Base-by-base conservation (phyloP, 2,888 invertebrate genomes). In the Apamea sordens region DNA sequence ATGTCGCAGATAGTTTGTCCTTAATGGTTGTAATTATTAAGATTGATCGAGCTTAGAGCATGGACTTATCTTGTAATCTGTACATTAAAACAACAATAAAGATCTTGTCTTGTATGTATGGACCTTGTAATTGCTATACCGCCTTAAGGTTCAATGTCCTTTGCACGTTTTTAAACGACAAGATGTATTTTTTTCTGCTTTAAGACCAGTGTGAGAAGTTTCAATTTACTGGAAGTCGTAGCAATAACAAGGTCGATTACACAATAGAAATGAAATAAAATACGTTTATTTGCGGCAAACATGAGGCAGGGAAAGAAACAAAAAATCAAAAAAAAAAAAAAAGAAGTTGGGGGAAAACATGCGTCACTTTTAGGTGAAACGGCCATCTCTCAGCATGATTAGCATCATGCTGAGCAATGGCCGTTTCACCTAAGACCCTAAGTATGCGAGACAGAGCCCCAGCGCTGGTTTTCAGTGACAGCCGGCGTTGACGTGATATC, bases 21-120 rank as follows among this genome's bases (percentile, higher is more conserved):
- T 61, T 86, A 86, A 77, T 77, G 72, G 82, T 32, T 36, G 77
- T 74, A 47, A 61, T 85, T 72, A 72, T 72, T 72, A 61, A 85
- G 77, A 84, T 82, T 68, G 59, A 77, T 85, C 11, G 32, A 10
- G 50, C 18, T 24, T 0, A 8, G 13, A 59, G 15, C n/a, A 2
- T 44, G n/a, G 13, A 59, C 32, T 50, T 64, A 73, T 70, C 73
- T 73, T 53, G 73, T 79, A 50, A 47, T 28, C 2, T 71, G 68
- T 53, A 32, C 47, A 74, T 63, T 79, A n/a, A 44, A 65, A 50
- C 47, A 61, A 72, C 18, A 64, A 61, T 72, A 56, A 50, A 10
- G 8, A n/a, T 15, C 10, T 24, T 21, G 18, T 44, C 18, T 36
- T 65, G 18, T 50, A 41, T 61, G n/a, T 59, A 56, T 18, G 36